phyloP scores from a whole-genome alignment of 2,888 invertebrate species.

The Augiades crinisus region DNA sequence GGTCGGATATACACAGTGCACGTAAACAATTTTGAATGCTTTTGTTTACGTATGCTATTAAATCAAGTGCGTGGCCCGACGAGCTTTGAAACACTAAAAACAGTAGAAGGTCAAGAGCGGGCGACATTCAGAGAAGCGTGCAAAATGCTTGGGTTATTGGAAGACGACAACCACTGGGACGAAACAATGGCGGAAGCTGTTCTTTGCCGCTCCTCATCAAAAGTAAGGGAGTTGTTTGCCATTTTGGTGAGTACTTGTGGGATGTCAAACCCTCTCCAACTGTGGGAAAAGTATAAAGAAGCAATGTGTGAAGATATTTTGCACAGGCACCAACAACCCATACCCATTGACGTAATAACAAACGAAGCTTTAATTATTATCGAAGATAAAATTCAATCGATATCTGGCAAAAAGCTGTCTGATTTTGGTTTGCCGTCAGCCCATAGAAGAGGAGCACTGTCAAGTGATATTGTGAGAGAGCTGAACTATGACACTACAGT shows the following conservation, averaged over 20 bases:
- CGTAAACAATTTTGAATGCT: constrained; percentile 22
- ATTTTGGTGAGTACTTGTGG: constrained; percentile 34
- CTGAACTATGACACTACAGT: neutral
- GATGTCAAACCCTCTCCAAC: constrained; percentile 32
- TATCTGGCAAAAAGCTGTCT: constrained; percentile 34
- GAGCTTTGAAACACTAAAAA: constrained; percentile 35
- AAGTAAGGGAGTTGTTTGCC: constrained; percentile 33
- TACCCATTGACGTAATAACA: too few relatives aligned
- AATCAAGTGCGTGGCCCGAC: neutral
- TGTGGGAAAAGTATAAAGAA: constrained; percentile 32
- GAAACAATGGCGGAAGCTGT: constrained; percentile 39
- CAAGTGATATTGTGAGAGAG: neutral
- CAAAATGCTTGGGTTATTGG: constrained; percentile 40
- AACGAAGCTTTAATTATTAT: neutral
- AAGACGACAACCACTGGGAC: constrained; percentile 33
- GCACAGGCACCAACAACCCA: neutral
- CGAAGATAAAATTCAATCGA: neutral
- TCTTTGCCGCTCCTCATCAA: constrained; percentile 28
- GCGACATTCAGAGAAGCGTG: constrained; percentile 44
- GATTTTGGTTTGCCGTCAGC: constrained; percentile 33
- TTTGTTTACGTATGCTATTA: constrained; percentile 2
- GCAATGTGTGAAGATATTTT: neutral
- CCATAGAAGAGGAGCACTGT: neutral
- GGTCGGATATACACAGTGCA: constrained; percentile 38
- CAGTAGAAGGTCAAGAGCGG: constrained; percentile 36